Conservation (phyloP, 2,113 vertebrate genomes). For the Clarias gariepinus region DNA sequence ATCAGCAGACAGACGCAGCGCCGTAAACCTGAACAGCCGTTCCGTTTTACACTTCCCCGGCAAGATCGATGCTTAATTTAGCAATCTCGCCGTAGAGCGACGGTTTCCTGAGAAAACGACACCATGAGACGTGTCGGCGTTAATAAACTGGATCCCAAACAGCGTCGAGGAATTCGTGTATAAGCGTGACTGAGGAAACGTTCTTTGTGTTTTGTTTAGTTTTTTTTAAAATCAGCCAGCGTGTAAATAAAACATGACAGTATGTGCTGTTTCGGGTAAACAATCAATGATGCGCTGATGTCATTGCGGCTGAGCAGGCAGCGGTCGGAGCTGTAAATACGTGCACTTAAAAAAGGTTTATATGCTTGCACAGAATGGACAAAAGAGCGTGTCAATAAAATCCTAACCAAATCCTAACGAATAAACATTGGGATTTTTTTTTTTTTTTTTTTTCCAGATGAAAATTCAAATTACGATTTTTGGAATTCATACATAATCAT, state of each 20-base stretch:
- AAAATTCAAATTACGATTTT: too few species aligned
- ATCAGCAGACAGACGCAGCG: neutral
- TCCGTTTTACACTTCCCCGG: neutral
- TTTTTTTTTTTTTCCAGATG: too few species aligned
- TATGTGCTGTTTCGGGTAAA: neutral
- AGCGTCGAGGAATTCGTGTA: neutral
- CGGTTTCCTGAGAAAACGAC: constrained; percentile 35
- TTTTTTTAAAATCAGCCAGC: constrained; percentile 13
- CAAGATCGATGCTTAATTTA: constrained; percentile 39
- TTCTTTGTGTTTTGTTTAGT: constrained; percentile 14
- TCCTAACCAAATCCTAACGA: too few species aligned
- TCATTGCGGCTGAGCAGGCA: neutral
- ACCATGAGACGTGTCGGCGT: constrained; percentile 5
- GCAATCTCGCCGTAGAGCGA: constrained; percentile 3
- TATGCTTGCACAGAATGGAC: too few species aligned
- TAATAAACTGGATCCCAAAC: constrained; percentile 27
- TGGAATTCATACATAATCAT: too few species aligned
- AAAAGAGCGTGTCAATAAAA: too few species aligned
- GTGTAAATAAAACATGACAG: neutral
- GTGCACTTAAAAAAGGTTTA: too few species aligned
- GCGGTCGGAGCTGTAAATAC: too few species aligned
- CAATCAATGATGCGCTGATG: neutral
- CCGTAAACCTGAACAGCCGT: constrained; percentile 13
- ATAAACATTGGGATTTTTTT: too few species aligned
- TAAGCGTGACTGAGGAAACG: neutral